Percentiles rank a stretch among this genome's conserved stretches.
These are phyloP conservation scores for Platyrinchus mystaceus DNA, from an alignment of 2,797 vertebrate genomes.

Conservation along the genomic window DNA sequence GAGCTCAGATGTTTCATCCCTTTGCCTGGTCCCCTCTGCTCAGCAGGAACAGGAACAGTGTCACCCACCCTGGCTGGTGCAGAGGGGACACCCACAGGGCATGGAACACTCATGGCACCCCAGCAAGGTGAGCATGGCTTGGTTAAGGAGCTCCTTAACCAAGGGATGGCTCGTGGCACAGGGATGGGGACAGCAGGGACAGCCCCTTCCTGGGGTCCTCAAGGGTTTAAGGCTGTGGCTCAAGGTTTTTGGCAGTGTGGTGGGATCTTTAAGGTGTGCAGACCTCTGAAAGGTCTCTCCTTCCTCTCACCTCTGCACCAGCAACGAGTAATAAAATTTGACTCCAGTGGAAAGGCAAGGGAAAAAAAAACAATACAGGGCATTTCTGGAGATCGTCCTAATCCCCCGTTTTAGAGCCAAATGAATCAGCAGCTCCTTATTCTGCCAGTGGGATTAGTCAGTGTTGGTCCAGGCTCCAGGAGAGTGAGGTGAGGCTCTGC, in stretches of 20 bases:
- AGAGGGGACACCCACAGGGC: accelerated
- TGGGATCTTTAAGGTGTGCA: not conserved
- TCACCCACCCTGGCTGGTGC: not conserved
- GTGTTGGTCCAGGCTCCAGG: not conserved
- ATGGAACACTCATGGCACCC: accelerated
- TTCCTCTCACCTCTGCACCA: not conserved
- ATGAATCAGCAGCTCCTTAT: not conserved
- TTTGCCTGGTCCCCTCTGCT: not conserved
- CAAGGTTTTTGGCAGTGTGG: not conserved
- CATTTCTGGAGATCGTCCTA: not conserved
- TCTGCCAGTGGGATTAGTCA: not conserved
- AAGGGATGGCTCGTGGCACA: accelerated
- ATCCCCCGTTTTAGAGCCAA: not conserved
- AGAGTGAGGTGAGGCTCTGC: not conserved
- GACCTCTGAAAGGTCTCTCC: not conserved
- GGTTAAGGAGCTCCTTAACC: not conserved
- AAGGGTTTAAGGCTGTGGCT: not conserved
- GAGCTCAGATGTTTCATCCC: not conserved
- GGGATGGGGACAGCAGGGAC: not conserved
- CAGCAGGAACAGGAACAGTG: not conserved
- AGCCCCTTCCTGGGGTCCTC: accelerated
- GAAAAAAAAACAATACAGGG: not conserved
- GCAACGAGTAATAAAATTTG: not conserved
- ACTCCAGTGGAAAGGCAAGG: not conserved
- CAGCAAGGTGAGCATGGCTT: accelerated